Evolutionary conservation across 2,888 invertebrate genomes (phyloP), one percentile per base, ranked within the genome.

Genomic region (Plemyria rubiginata): DNA sequence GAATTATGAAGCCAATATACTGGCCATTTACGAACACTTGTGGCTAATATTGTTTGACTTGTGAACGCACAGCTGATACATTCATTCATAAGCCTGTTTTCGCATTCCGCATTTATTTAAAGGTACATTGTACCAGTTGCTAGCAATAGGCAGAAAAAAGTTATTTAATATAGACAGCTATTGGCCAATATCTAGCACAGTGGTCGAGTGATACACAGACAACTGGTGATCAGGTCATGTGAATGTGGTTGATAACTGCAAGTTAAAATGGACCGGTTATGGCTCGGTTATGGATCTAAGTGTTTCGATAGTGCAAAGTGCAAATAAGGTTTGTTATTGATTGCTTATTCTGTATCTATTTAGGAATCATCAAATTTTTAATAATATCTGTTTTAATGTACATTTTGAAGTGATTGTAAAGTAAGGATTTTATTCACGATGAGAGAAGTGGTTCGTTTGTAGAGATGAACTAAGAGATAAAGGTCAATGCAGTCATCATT

Each of bases 221-320:
- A 53, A 62, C 54, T 60, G 53, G 52, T 5, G 5, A 54, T 13
- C 12, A 41, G 45, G 45, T 56, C 28, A 59, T 58, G 62, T 62
- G 51, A 48, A 54, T 63, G 60, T 67, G 57, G 61, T 61, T 50
- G 50, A 45, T 56, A 55, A 53, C 38, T 40, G 67, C 59, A 29
- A 16, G 32, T 59, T 57, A 22, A 32, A 54, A 55, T 11, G 56
- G 43, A 61, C 32, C 7, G 52, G 53, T 62, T 43, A 60, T 60
- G 60, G 55, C 55, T 63, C 7, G 52, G 53, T 62, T 43, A 60
- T 60, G 60, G 55, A 57, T 63, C 54, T 59, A 65, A 67, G 62
- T 65, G 54, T 70, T 69, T 68, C 71, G 57, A 67, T 65, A 70
- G 66, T 68, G 63, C 65, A 61, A 65, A 69, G 65, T 70, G 67